These are phyloP conservation scores for Neodiprion fabricii DNA, from an alignment of 1,140 invertebrate species.

Conservation along the genomic window DNA sequence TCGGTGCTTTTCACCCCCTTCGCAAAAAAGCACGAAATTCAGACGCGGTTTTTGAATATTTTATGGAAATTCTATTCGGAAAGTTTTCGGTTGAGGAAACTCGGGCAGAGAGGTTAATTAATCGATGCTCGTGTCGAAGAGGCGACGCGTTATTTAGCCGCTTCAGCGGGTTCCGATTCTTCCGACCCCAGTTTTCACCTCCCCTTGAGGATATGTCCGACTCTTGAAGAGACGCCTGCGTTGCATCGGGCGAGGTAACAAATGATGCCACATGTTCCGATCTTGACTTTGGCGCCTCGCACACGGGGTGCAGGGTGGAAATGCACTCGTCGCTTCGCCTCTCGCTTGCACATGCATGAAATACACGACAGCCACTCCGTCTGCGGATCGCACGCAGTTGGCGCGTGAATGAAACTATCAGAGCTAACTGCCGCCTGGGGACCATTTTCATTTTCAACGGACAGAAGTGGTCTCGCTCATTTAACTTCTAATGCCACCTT, in stretches of 20 bases:
- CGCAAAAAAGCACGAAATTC: no score
- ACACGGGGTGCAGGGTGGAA: conserved; percentile 28
- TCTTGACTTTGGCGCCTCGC: conserved; percentile 41
- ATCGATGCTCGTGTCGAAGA: no score
- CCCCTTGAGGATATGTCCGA: neutral
- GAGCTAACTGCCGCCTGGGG: conserved; percentile 48
- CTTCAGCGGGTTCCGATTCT: neutral
- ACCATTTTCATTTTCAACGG: conserved; percentile 44
- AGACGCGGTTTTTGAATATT: no score
- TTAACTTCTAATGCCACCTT: conserved; percentile 45
- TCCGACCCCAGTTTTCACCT: neutral
- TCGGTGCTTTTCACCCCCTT: no score
- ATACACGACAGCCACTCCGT: neutral
- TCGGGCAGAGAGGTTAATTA: no score
- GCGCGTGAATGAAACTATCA: conserved; percentile 22
- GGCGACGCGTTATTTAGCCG: neutral
- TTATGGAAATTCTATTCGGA: no score
- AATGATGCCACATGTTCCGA: conserved; percentile 63
- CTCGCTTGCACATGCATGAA: neutral
- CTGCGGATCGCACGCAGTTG: conserved; percentile 27
- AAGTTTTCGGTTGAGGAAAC: no score
- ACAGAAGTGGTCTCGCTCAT: conserved; percentile 43
- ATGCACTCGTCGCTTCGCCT: no score
- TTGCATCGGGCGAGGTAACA: conserved; percentile 45
- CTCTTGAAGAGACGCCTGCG: neutral